Base-by-base conservation (phyloP, 2,797 vertebrate genomes). In the Hypotaenidia philippensis region DNA sequence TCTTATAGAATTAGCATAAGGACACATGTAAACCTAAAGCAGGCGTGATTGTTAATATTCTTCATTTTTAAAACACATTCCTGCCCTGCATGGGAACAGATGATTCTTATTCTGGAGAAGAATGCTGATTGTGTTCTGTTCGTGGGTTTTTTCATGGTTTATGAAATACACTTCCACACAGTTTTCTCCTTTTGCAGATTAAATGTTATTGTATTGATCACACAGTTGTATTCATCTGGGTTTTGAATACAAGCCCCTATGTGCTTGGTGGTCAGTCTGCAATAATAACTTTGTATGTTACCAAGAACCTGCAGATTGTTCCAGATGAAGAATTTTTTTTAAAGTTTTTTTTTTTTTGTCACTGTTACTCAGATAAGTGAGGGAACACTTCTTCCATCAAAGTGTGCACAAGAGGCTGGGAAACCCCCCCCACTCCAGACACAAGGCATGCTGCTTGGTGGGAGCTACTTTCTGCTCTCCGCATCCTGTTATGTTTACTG, bases 401-500 rank as follows among this genome's bases (percentile, higher is more conserved):
- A 0, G 0, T 29, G 11, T 65, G 17, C 75, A n/a, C 61, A 44
- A 83, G 64, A 80, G 55, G 56, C 72, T 57, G 25, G 32, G 81
- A 85, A 63, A 60, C 8, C 5, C 13, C 36, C 7, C 53, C 23
- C 53, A 19, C 2, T 44, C 23, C 41, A 72, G 60, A 20, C 52
- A 32, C 19, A 6, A 22, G 19, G 14, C n/a, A 26, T 34, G 55
- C 23, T 85, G 61, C 50, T 11, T 55, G 64, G 22, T 22, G 31
- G 41, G 77, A 44, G 7, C 75, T 78, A 5, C 44, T 90, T 85
- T 69, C 44, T 56, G 65, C 82, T 53, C 44, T 87, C 40, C 31
- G 13, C 59, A 68, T 87, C 80, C 91, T 84, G 34, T 85, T 89
- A 14, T 76, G 75, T 94, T 96, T 94, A 83, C 92, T 64, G 49